Evolutionary conservation across 1,140 invertebrate genomes (phyloP).

Genomic region (Magallana angulata): DNA sequence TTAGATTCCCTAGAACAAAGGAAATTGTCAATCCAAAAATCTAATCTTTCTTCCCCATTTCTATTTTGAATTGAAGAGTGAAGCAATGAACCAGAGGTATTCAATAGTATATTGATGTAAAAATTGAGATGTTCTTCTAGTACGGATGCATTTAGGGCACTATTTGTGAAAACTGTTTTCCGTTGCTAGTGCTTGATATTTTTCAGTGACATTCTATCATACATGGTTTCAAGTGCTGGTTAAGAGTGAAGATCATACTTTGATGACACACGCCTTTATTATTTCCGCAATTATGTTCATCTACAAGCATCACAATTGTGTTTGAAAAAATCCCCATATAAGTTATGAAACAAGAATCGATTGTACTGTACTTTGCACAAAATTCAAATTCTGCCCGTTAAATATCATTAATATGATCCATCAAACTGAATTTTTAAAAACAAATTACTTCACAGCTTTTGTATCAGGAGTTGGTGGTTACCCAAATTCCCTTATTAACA

Average conservation of each 20-base stretch:
- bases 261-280: conserved; percentile 15
- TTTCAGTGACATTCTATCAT: neutral
- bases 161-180: neutral
- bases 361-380: neutral
- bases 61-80: neutral
- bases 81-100: neutral
- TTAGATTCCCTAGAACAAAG: neutral
- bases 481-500: neutral
- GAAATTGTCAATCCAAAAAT: neutral
- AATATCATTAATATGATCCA: neutral
- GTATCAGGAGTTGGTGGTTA: neutral
- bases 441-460: neutral
- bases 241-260: neutral
- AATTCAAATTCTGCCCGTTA: neutral
- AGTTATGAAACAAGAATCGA: neutral
- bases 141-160: neutral
- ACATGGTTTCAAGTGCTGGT: conserved; percentile 4
- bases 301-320: neutral
- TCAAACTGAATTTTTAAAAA: conserved; percentile 7
- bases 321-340: neutral
- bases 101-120: neutral
- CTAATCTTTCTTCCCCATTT: neutral
- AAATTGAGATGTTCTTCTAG: neutral
- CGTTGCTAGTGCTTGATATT: neutral
- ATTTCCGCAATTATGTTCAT: conserved; percentile 16